Conservation (phyloP, 2,797 vertebrate species). For the Apogon hyalosoma region DNA sequence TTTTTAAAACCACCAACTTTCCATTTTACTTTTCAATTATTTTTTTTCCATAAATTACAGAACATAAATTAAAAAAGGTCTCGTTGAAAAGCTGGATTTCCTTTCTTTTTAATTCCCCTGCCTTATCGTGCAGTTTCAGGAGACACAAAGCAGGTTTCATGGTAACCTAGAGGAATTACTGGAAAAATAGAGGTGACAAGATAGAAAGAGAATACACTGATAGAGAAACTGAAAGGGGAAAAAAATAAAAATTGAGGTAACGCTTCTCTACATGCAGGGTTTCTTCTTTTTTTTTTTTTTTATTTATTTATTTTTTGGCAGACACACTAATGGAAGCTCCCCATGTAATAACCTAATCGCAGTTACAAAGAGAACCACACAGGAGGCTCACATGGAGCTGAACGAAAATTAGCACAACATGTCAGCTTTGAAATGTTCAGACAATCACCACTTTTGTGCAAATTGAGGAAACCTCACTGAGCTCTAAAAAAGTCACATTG, state of each 20-base stretch:
- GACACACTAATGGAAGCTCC: slow-evolving; percentile 6
- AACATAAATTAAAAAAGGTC: slow-evolving; percentile 20
- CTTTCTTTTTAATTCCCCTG: slow-evolving; percentile 6
- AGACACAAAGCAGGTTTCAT: slow-evolving; percentile 33
- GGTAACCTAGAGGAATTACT: slow-evolving; percentile 16
- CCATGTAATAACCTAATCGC: slow-evolving; percentile 6
- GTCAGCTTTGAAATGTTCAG: not conserved
- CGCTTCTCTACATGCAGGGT: not conserved
- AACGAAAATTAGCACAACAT: not conserved
- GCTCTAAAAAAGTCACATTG: not conserved
- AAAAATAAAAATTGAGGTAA: not conserved
- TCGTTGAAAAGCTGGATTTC: slow-evolving; percentile 18
- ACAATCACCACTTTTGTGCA: not conserved
- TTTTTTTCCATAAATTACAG: slow-evolving; percentile 9
- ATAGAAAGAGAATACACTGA: not conserved
- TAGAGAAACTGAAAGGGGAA: not conserved
- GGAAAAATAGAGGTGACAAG: not conserved
- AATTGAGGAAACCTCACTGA: not conserved
- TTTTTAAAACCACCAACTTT: slow-evolving; percentile 28
- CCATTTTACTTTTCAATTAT: slow-evolving; percentile 46
- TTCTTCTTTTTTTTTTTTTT: too few relatives aligned
- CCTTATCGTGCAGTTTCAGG: slow-evolving; percentile 25
- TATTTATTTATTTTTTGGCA: not conserved
- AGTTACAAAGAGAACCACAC: slow-evolving; percentile 1
- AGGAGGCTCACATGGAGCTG: slow-evolving; percentile 6